phyloP scores from a whole-genome alignment of 64 coral and sea anemone genomes.

The Stichodactyla helianthus region DNA sequence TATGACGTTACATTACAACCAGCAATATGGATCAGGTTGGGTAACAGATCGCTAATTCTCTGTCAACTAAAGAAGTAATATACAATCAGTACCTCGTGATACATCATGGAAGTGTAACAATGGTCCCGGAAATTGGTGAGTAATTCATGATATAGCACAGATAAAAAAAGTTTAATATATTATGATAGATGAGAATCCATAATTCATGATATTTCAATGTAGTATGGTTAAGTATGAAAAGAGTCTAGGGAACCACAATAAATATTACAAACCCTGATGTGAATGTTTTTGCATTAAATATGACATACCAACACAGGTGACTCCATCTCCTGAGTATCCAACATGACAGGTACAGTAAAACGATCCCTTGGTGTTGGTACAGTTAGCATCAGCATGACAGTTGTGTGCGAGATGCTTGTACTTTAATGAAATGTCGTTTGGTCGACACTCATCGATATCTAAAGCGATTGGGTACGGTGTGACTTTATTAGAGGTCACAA shows the following conservation, averaged over 20 bases:
- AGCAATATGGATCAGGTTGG: conserved; percentile 1
- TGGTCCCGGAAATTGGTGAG: no score
- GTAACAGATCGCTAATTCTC: neutral
- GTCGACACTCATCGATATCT: no score
- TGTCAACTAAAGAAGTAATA: neutral
- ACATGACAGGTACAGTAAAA: neutral
- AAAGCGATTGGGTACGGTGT: no score
- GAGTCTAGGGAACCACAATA: no score
- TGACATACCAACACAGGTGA: conserved; percentile 16
- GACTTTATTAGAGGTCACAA: no score
- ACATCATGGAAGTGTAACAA: neutral
- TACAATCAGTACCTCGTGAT: neutral
- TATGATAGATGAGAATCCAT: no score
- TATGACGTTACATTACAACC: no score
- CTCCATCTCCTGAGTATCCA: conserved; percentile 84
- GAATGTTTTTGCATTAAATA: neutral
- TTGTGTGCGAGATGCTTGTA: no score
- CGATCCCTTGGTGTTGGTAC: conserved; percentile 79
- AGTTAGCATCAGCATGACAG: conserved; percentile 14
- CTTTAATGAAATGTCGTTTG: no score
- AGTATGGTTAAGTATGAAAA: no score
- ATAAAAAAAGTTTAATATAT: no score
- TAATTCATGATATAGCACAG: neutral
- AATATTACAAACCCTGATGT: neutral
- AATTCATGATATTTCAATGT: no score